Percentiles rank a stretch among this genome's conserved stretches.
Evolutionary conservation across 2,888 invertebrate genomes (phyloP).

Genomic region (Carcina quercana): DNA sequence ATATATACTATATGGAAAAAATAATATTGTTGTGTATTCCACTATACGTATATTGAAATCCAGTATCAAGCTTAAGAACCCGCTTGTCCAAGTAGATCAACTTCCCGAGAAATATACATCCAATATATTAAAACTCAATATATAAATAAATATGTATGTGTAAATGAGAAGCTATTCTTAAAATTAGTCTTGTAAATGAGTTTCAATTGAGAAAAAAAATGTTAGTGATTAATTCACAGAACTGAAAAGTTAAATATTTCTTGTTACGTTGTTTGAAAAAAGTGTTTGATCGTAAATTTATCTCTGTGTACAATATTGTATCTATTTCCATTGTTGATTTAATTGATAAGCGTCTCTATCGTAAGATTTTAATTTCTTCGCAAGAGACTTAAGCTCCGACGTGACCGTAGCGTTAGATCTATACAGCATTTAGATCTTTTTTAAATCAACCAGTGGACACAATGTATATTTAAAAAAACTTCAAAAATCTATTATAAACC

Average conservation of each 20-base stretch:
- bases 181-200: slow-evolving; percentile 34
- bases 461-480: too few relatives aligned
- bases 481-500: too few relatives aligned
- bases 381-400: too few relatives aligned
- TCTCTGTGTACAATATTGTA: slow-evolving; percentile 59
- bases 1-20: slow-evolving; percentile 28
- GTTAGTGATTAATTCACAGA: slow-evolving; percentile 73
- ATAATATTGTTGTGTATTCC: slow-evolving; percentile 50
- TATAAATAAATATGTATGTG: slow-evolving; percentile 10
- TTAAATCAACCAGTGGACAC: too few relatives aligned
- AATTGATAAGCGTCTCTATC: slow-evolving; percentile 60
- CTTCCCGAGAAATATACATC: slow-evolving; percentile 15
- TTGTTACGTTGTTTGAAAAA: slow-evolving; percentile 67
- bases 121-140: slow-evolving; percentile 8
- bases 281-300: slow-evolving; percentile 51
- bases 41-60: slow-evolving; percentile 35
- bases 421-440: too few relatives aligned
- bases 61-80: slow-evolving; percentile 46
- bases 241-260: slow-evolving; percentile 70
- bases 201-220: slow-evolving; percentile 43
- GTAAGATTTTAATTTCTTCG: slow-evolving; percentile 23
- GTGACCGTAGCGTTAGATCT: too few relatives aligned
- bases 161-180: slow-evolving; percentile 19
- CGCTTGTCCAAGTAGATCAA: slow-evolving; percentile 32
- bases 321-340: slow-evolving; percentile 65